Conservation (phyloP, 2,888 invertebrate species). For the Drosophila limbata region DNA sequence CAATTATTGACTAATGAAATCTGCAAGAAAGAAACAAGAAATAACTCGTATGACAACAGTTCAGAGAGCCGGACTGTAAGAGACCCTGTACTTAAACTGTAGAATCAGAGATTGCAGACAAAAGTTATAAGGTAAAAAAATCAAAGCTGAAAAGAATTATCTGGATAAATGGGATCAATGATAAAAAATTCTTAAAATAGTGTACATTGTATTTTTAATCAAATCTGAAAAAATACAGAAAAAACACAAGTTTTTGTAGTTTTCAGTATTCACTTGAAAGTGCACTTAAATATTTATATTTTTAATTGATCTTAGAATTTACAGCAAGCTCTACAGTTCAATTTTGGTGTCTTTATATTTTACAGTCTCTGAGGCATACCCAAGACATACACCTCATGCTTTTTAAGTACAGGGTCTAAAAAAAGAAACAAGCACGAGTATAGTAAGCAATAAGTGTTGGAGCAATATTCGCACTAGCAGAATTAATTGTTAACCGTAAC, state of each 20-base stretch:
- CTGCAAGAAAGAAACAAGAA: conserved; percentile 50
- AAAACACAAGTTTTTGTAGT: too few relatives aligned
- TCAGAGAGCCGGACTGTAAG: not conserved
- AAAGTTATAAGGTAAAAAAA: not conserved
- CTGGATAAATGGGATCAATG: too few relatives aligned
- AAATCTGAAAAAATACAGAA: too few relatives aligned
- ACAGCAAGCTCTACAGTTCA: too few relatives aligned
- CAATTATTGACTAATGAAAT: conserved; percentile 81
- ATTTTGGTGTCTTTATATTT: too few relatives aligned
- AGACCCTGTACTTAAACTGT: not conserved
- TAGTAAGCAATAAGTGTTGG: conserved; percentile 62
- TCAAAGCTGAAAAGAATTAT: too few relatives aligned
- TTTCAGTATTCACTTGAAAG: too few relatives aligned
- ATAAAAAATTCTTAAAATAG: too few relatives aligned
- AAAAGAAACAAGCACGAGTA: conserved; percentile 25
- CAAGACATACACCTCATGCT: not conserved
- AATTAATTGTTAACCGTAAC: conserved; percentile 80
- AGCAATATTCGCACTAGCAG: conserved; percentile 43
- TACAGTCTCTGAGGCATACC: not conserved
- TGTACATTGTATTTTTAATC: too few relatives aligned
- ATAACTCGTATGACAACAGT: not conserved
- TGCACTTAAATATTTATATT: too few relatives aligned
- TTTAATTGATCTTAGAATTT: too few relatives aligned
- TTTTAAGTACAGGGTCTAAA: not conserved
- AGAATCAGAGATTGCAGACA: too few relatives aligned